phyloP scores from a whole-genome alignment of 2,797 vertebrate species.

The Catharus ustulatus region DNA sequence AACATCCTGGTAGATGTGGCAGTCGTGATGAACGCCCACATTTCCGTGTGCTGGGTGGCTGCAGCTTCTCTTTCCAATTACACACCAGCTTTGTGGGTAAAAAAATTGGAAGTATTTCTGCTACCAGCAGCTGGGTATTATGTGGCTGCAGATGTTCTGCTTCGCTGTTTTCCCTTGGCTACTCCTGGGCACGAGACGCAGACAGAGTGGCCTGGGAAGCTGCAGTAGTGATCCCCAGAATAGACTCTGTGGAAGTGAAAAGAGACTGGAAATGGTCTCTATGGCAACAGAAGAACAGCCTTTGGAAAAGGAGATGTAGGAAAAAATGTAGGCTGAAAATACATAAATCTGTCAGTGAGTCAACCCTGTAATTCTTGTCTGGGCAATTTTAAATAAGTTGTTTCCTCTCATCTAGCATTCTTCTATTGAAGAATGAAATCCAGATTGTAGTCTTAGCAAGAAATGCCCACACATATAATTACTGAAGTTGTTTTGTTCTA shows the following conservation, averaged over 20 bases:
- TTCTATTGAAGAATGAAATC: conserved; percentile 13
- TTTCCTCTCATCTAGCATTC: conserved; percentile 47
- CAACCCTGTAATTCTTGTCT: conserved; percentile 21
- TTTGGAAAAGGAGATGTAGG: not conserved
- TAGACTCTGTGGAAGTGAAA: not conserved
- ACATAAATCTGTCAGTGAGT: conserved; percentile 8
- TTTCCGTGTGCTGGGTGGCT: not conserved
- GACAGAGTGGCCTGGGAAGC: not conserved
- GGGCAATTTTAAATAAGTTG: conserved; percentile 33
- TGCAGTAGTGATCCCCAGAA: not conserved
- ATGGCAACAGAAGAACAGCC: conserved; percentile 61
- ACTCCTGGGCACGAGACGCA: not conserved
- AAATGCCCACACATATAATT: not conserved
- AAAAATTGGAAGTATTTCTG: not conserved
- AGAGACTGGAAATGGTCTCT: conserved; percentile 33
- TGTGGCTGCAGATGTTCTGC: not conserved
- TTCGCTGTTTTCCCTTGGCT: not conserved
- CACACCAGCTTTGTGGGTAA: not conserved
- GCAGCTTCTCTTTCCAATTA: not conserved
- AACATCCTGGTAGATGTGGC: not conserved
- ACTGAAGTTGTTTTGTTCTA: not conserved
- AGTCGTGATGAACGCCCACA: not conserved
- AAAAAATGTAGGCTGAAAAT: conserved; percentile 30
- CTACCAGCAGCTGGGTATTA: not conserved
- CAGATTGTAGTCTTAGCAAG: not conserved